Evolutionary conservation across 2,888 invertebrate species (phyloP).

Genomic region (Amphiduros pacificus): DNA sequence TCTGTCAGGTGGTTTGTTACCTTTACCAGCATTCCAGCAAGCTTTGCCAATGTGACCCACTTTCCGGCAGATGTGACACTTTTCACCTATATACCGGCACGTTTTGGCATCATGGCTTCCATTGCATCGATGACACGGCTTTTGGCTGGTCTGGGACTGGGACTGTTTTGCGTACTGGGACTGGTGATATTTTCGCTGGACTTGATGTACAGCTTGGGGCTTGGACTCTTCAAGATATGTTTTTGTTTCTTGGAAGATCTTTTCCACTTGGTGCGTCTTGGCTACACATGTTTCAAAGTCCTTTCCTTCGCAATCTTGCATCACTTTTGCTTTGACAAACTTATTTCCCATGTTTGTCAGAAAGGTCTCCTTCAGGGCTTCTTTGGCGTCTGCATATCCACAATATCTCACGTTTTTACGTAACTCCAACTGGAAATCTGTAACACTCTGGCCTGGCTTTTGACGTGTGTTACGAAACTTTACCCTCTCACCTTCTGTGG

Average conservation of each 20-base stretch:
- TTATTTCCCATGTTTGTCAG: not conserved
- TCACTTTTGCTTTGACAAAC: not conserved
- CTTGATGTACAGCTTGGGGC: not conserved
- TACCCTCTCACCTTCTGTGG: not conserved
- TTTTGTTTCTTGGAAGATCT: not conserved
- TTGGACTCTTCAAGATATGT: not conserved
- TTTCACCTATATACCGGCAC: not conserved
- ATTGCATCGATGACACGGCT: not conserved
- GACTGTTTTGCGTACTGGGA: not conserved
- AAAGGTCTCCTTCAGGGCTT: slow-evolving; percentile 1
- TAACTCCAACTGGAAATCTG: not conserved
- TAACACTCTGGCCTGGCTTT: not conserved
- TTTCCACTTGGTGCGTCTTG: not conserved
- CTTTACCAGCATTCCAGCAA: not conserved
- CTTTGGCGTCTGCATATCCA: not conserved
- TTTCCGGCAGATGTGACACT: not conserved
- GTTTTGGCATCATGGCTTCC: not conserved
- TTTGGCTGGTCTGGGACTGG: not conserved
- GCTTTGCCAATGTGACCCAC: not conserved
- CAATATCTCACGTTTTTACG: not conserved
- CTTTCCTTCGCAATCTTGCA: not conserved
- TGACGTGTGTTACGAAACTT: not conserved
- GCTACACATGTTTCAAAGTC: not conserved
- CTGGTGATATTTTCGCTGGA: not conserved
- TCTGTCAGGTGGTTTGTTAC: not conserved